A percentile compares a stretch with the other conserved stretches of the same genome.
phyloP scores from a whole-genome alignment of 2,797 vertebrate genomes.

The Gymnothorax reevesii region DNA sequence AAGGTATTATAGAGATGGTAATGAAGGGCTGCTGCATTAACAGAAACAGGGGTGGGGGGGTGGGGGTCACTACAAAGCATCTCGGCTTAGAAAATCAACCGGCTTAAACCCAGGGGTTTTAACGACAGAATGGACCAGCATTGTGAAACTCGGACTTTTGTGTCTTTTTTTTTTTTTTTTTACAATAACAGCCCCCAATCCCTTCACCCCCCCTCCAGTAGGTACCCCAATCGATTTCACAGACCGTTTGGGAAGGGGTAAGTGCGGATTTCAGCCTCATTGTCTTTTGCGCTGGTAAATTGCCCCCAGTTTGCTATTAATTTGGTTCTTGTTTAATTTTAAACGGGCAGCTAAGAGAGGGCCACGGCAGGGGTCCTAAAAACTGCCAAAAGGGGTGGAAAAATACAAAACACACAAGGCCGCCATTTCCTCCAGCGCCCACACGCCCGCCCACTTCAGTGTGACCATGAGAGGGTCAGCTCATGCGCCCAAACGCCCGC shows the following conservation, averaged over 20 bases:
- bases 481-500: not conserved
- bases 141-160: constrained; percentile 61
- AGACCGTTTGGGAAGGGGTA: constrained; percentile 63
- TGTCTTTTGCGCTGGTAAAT: constrained; percentile 63
- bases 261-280: constrained; percentile 62
- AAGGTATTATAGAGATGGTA: constrained; percentile 49
- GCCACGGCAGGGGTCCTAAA: constrained; percentile 49
- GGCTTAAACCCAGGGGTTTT: constrained; percentile 47
- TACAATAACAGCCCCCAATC: too few species aligned
- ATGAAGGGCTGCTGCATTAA: constrained; percentile 39
- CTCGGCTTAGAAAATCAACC: constrained; percentile 46
- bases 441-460: not conserved
- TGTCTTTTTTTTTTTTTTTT: constrained; percentile 61
- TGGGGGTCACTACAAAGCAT: constrained; percentile 26
- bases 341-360: constrained; percentile 60
- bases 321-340: constrained; percentile 59
- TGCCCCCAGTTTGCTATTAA: constrained; percentile 72
- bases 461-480: not conserved
- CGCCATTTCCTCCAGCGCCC: not conserved
- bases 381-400: not conserved
- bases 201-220: constrained; percentile 50
- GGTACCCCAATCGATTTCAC: constrained; percentile 69
- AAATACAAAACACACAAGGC: not conserved
- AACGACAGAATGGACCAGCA: constrained; percentile 58
- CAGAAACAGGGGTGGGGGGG: constrained; percentile 31